These are phyloP conservation scores for Thereuonema tuberculata DNA, from an alignment of 1,140 invertebrate genomes.

Conservation along the genomic window DNA sequence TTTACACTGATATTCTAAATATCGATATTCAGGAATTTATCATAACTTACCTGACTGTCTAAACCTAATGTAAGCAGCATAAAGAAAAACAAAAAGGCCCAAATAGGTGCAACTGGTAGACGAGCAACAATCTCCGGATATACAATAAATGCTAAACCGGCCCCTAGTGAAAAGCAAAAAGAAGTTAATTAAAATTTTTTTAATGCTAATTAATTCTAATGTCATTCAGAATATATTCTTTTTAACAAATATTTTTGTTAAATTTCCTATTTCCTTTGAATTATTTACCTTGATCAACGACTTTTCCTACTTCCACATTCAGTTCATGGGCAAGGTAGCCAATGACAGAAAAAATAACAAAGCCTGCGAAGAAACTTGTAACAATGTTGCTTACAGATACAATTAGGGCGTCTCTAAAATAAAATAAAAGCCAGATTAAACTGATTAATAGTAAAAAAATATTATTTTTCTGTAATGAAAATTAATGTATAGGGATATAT, in stretches of 20 bases:
- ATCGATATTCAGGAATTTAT: too few species aligned
- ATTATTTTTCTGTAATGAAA: too few species aligned
- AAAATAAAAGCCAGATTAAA: conserved; percentile 8
- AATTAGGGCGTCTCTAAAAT: conserved; percentile 47
- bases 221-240: not conserved
- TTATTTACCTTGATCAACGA: conserved; percentile 45
- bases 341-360: conserved; percentile 64
- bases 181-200: not conserved
- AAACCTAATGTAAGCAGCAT: conserved; percentile 62
- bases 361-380: conserved; percentile 62
- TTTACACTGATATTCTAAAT: too few species aligned
- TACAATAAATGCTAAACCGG: conserved; percentile 68
- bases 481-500: too few species aligned
- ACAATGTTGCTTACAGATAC: conserved; percentile 59
- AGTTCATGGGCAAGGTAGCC: conserved; percentile 60
- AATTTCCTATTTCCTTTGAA: too few species aligned
- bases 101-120: conserved; percentile 61
- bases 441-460: not conserved
- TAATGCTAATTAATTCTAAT: not conserved
- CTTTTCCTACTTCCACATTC: conserved; percentile 49
- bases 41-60: too few species aligned
- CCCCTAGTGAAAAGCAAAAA: conserved; percentile 38
- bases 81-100: conserved; percentile 74
- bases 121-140: conserved; percentile 72
- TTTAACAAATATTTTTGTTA: too few species aligned